Conservation (phyloP, 2,888 invertebrate species). For the Noctuana brunneofusca region DNA sequence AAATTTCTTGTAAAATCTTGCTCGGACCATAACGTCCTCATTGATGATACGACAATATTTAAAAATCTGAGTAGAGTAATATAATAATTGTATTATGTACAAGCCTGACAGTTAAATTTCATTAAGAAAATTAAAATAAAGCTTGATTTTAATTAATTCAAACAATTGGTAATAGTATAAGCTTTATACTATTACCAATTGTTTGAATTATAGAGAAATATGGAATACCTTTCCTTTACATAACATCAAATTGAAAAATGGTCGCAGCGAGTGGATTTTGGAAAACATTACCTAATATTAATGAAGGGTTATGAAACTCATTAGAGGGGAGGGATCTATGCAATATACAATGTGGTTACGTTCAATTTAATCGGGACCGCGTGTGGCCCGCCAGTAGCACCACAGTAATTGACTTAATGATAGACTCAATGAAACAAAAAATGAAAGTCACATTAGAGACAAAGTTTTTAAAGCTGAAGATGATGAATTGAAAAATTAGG, state of each 20-base stretch:
- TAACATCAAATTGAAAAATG: too few species aligned
- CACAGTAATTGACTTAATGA: conserved; percentile 49
- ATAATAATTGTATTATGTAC: too few species aligned
- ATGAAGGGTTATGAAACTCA: conserved; percentile 63
- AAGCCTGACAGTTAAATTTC: too few species aligned
- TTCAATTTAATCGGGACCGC: conserved; percentile 72
- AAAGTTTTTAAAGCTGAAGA: conserved; percentile 43
- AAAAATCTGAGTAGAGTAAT: too few species aligned
- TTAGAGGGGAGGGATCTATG: conserved; percentile 58
- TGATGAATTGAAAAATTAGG: not conserved
- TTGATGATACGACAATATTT: too few species aligned
- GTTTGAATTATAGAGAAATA: too few species aligned
- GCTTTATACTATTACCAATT: too few species aligned
- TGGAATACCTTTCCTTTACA: too few species aligned
- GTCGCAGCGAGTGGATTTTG: conserved; percentile 36
- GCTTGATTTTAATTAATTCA: too few species aligned
- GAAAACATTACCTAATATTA: conserved; percentile 52
- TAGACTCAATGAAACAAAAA: conserved; percentile 56
- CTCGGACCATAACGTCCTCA: too few species aligned
- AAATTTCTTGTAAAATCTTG: not conserved
- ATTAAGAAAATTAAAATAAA: too few species aligned
- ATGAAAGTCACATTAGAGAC: conserved; percentile 60
- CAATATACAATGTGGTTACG: conserved; percentile 67
- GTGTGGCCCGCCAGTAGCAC: conserved; percentile 73
- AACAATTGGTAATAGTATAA: too few species aligned